phyloP scores from a whole-genome alignment of 2,888 invertebrate species.

The Temnothorax ravouxi region DNA sequence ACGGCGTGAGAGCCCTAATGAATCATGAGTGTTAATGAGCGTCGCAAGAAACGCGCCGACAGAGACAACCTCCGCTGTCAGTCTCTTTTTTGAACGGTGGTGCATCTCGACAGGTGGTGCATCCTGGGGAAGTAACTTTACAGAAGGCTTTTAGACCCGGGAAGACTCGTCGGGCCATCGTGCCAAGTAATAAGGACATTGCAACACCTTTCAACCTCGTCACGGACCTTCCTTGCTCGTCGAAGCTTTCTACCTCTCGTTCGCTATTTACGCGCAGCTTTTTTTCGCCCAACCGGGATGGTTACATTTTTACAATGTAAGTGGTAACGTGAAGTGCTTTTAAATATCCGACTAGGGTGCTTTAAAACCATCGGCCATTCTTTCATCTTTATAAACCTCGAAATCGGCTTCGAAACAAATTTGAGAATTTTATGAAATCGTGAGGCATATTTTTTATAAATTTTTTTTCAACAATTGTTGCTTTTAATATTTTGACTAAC shows the following conservation, averaged over 20 bases:
- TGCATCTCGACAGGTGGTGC: constrained; percentile 57
- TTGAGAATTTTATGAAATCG: not conserved
- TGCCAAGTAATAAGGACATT: constrained; percentile 68
- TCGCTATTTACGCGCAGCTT: constrained; percentile 41
- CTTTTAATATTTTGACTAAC: not conserved
- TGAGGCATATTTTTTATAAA: not conserved
- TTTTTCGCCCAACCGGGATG: constrained; percentile 6
- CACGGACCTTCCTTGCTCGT: constrained; percentile 11
- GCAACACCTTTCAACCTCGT: constrained; percentile 54
- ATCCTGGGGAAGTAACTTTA: constrained; percentile 62
- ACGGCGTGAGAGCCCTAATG: constrained; percentile 49
- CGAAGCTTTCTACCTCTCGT: constrained; percentile 29
- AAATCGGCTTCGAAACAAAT: not conserved
- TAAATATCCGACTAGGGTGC: constrained; percentile 23
- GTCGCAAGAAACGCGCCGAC: constrained; percentile 48
- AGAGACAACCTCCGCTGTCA: not conserved
- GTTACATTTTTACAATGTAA: constrained; percentile 30
- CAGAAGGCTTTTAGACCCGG: constrained; percentile 63
- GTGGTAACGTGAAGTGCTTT: constrained; percentile 22
- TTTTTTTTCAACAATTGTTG: not conserved
- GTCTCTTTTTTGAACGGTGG: constrained; percentile 27
- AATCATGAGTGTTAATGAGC: constrained; percentile 59
- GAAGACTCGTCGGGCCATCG: constrained; percentile 59
- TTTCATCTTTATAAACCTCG: constrained; percentile 9
- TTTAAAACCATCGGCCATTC: not conserved